These are phyloP conservation scores for Hycleus cichorii DNA, from an alignment of 1,140 invertebrate genomes.

Conservation along the genomic window DNA sequence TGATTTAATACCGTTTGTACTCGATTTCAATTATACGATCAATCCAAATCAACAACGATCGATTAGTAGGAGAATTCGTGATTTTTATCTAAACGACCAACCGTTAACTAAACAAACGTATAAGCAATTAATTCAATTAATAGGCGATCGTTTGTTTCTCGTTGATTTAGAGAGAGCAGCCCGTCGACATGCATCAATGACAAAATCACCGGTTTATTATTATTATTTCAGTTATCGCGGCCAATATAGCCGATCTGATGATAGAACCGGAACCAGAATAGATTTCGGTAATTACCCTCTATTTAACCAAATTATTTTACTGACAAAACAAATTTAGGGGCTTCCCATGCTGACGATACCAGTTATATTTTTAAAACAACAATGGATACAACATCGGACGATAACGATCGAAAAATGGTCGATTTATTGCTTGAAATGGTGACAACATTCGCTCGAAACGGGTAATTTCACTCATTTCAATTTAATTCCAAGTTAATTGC, in stretches of 20 bases:
- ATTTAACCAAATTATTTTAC: neutral
- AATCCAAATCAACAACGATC: neutral
- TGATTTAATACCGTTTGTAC: constrained; percentile 13
- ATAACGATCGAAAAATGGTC: constrained; percentile 9
- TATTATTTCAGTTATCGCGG: constrained; percentile 48
- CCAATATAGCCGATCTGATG: constrained; percentile 18
- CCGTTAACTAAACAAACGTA: constrained; percentile 10
- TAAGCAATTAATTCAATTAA: constrained; percentile 38
- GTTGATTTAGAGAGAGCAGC: constrained; percentile 47
- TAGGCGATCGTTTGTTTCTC: constrained; percentile 52
- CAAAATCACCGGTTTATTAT: constrained; percentile 49
- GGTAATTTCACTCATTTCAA: neutral
- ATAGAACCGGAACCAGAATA: constrained; percentile 1
- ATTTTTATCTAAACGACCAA: constrained; percentile 15
- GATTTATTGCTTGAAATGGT: constrained; percentile 11
- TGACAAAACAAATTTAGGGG: constrained; percentile 5
- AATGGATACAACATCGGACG: constrained; percentile 5
- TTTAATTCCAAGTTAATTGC: too few relatives aligned
- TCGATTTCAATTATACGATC: constrained; percentile 20
- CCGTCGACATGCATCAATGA: constrained; percentile 45
- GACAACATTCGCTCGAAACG: constrained; percentile 7
- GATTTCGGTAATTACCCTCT: constrained; percentile 11
- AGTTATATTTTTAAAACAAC: constrained; percentile 13
- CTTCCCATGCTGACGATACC: constrained; percentile 18
- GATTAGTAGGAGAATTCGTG: constrained; percentile 18